These are phyloP conservation scores for Urechis unicinctus DNA, from an alignment of 2,888 invertebrate species.

Conservation along the genomic window DNA sequence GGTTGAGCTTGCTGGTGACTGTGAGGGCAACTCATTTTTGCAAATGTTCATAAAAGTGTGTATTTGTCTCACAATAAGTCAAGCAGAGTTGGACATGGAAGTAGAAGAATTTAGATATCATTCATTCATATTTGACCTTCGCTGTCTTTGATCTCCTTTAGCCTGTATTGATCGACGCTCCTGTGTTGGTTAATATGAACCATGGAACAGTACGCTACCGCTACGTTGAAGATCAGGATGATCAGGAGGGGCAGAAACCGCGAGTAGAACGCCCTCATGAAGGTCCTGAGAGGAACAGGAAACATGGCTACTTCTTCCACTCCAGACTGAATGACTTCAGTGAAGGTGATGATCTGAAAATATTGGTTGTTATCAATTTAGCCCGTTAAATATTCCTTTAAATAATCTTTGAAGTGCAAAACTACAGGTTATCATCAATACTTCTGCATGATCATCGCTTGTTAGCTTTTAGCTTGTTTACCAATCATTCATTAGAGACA, in stretches of 20 bases:
- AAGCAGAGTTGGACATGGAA: too few species aligned
- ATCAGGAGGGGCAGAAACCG: slow-evolving; percentile 17
- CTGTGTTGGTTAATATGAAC: slow-evolving; percentile 37
- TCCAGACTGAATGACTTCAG: slow-evolving; percentile 34
- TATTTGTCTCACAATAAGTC: too few species aligned
- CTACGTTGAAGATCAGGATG: slow-evolving; percentile 20
- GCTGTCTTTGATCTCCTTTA: slow-evolving; percentile 6
- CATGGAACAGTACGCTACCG: slow-evolving; percentile 42
- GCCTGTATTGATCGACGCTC: slow-evolving; percentile 30
- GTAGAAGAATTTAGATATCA: too few species aligned
- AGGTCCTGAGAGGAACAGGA: slow-evolving; percentile 27
- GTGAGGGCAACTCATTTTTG: too few species aligned
- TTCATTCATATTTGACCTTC: background rate
- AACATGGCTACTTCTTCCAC: slow-evolving; percentile 42
- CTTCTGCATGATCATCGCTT: too few species aligned
- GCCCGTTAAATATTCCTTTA: too few species aligned
- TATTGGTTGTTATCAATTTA: background rate
- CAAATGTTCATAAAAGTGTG: too few species aligned
- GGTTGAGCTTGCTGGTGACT: too few species aligned
- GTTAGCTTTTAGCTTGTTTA: too few species aligned
- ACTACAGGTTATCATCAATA: too few species aligned
- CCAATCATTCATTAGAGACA: too few species aligned
- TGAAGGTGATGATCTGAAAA: slow-evolving; percentile 26
- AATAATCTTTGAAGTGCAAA: too few species aligned
- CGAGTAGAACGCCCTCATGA: slow-evolving; percentile 35